These are phyloP conservation scores for Microctenopoma steveboyesi DNA, from an alignment of 2,797 vertebrate genomes.

Conservation along the genomic window DNA sequence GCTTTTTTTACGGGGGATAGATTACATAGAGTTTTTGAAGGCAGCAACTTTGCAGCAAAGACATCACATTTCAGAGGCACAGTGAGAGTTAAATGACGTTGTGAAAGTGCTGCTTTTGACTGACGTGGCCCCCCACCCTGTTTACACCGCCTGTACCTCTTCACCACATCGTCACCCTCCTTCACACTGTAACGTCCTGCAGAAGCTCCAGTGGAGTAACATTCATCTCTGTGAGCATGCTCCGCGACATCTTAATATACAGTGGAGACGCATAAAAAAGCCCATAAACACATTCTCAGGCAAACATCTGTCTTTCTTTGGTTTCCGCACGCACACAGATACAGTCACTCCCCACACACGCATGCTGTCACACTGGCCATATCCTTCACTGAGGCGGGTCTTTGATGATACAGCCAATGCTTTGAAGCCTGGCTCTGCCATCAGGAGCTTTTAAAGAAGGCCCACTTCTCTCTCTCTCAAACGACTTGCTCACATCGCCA, in stretches of 20 bases:
- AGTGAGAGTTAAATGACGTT: conserved; percentile 20
- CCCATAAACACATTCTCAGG: conserved; percentile 14
- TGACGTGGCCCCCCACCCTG: background rate
- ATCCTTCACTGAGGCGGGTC: conserved; percentile 50
- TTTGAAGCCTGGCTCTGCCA: conserved; percentile 67
- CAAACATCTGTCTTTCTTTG: conserved; percentile 39
- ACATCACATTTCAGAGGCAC: conserved; percentile 20
- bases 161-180: conserved; percentile 3
- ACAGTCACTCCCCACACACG: conserved; percentile 2
- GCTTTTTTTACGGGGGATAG: conserved; percentile 45
- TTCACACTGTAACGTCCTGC: conserved; percentile 11
- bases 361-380: conserved; percentile 45
- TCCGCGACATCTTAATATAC: conserved; percentile 33
- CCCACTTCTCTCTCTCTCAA: conserved; percentile 27
- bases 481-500: conserved; percentile 47
- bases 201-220: conserved; percentile 11
- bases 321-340: conserved; percentile 8
- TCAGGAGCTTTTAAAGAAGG: conserved; percentile 61
- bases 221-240: conserved; percentile 27
- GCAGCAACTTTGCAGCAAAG: conserved; percentile 32
- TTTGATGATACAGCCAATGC: conserved; percentile 63
- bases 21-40: conserved; percentile 59
- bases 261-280: conserved; percentile 23
- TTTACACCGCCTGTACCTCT: background rate
- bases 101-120: background rate